Evolutionary conservation across 1,140 invertebrate genomes (phyloP).

Genomic region (Brachionus koreanus): DNA sequence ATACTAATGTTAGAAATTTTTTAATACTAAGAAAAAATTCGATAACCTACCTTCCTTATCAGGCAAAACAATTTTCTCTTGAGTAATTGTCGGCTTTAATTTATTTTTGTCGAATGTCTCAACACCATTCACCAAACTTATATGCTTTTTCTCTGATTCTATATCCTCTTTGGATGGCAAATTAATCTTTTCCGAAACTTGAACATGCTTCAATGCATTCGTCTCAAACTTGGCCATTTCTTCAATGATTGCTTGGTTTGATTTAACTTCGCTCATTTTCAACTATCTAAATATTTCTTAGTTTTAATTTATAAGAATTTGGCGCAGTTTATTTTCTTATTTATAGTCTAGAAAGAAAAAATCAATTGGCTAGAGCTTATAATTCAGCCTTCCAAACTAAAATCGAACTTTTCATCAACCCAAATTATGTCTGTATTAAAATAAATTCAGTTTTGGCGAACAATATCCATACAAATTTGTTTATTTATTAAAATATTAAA

Average conservation of each 20-base stretch:
- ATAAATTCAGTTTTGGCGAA: background rate
- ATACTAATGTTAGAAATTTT: background rate
- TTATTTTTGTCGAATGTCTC: conserved; percentile 26
- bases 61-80: conserved; percentile 29
- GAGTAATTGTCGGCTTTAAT: conserved; percentile 14
- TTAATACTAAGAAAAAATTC: background rate
- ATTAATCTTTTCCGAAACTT: conserved; percentile 21
- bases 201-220: conserved; percentile 21
- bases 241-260: conserved; percentile 5
- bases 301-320: background rate
- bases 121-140: conserved; percentile 1
- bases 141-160: conserved; percentile 15
- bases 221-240: conserved; percentile 21
- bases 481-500: conserved; percentile 5
- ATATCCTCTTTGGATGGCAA: conserved; percentile 23
- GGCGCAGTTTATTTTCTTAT: background rate
- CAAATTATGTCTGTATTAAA: background rate
- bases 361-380: conserved; percentile 5
- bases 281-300: background rate
- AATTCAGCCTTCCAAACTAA: background rate
- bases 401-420: background rate
- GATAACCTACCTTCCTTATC: background rate
- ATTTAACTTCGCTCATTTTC: conserved; percentile 14
- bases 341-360: background rate
- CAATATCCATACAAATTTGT: background rate